A percentile compares a stretch with the other conserved stretches of the same genome.
These are phyloP conservation scores for Crocallis elinguaria DNA, from an alignment of 2,888 invertebrate species.

Conservation along the genomic window DNA sequence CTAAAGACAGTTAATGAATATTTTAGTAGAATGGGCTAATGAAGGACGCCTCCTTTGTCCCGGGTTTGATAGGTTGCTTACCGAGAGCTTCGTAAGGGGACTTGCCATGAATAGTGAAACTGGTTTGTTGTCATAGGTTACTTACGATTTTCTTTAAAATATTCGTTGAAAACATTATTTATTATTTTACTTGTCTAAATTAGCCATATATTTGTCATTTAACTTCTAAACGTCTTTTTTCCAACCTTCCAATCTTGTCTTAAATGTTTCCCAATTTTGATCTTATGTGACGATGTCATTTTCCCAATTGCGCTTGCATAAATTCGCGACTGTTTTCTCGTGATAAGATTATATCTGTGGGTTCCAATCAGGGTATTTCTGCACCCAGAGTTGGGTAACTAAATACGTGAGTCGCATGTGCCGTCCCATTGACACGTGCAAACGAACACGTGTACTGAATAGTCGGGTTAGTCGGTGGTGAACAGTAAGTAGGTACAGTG, in stretches of 20 bases:
- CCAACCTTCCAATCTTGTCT: constrained; percentile 5
- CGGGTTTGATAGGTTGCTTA: constrained; percentile 72
- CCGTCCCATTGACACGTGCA: constrained; percentile 70
- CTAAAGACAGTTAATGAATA: constrained; percentile 70
- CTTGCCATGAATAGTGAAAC: not conserved
- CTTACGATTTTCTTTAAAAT: too few species aligned
- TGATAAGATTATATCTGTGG: constrained; percentile 52
- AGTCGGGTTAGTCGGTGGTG: constrained; percentile 41
- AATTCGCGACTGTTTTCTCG: constrained; percentile 26
- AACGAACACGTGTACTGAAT: constrained; percentile 67
- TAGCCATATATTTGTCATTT: not conserved
- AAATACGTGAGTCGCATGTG: constrained; percentile 73
- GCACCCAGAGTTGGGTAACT: constrained; percentile 70
- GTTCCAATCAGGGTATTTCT: constrained; percentile 49
- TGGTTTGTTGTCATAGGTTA: too few species aligned
- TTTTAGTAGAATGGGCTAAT: constrained; percentile 75
- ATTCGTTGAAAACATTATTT: too few species aligned
- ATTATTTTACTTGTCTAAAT: too few species aligned
- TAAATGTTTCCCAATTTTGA: constrained; percentile 14
- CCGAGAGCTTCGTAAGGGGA: constrained; percentile 35
- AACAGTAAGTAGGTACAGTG: constrained; percentile 15
- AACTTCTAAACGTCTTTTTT: not conserved
- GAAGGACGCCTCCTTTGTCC: constrained; percentile 77
- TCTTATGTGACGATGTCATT: constrained; percentile 19
- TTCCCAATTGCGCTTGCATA: constrained; percentile 31